Conservation (phyloP, 2,797 vertebrate genomes). For the Eulemur rubriventer region DNA sequence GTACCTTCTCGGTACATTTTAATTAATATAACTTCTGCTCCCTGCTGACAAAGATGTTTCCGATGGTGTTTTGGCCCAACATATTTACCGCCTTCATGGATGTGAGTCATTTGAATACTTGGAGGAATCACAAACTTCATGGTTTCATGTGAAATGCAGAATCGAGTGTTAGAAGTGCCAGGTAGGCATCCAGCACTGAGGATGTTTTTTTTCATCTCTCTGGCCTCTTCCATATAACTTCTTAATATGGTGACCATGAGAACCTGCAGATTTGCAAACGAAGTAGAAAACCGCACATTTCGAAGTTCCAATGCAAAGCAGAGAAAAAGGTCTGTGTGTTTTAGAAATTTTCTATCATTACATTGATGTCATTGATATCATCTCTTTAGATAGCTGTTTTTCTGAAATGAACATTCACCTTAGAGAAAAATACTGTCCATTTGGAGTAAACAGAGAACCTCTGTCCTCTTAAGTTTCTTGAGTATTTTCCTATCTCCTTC, state of each 20-base stretch:
- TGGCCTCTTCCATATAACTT: not conserved
- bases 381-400: not conserved
- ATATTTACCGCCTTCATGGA: slow-evolving; percentile 63
- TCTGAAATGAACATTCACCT: not conserved
- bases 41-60: slow-evolving; percentile 76
- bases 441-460: not conserved
- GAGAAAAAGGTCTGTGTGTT: not conserved
- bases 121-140: slow-evolving; percentile 54
- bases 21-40: slow-evolving; percentile 79
- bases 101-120: slow-evolving; percentile 72
- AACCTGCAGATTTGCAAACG: not conserved
- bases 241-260: not conserved
- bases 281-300: not conserved
- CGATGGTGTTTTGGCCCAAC: slow-evolving; percentile 59
- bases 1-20: slow-evolving; percentile 76
- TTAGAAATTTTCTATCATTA: not conserved
- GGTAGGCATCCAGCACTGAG: not conserved
- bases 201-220: not conserved
- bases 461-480: not conserved
- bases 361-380: not conserved
- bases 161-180: not conserved
- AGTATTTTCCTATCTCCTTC: not conserved
- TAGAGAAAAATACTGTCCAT: not conserved
- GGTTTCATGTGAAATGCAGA: slow-evolving; percentile 50
- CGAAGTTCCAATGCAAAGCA: not conserved